A percentile compares a stretch with the other conserved stretches of the same genome.
These are phyloP conservation scores for Callithrix jacchus DNA, from an alignment of 2,113 vertebrate genomes.

Conservation along the genomic window DNA sequence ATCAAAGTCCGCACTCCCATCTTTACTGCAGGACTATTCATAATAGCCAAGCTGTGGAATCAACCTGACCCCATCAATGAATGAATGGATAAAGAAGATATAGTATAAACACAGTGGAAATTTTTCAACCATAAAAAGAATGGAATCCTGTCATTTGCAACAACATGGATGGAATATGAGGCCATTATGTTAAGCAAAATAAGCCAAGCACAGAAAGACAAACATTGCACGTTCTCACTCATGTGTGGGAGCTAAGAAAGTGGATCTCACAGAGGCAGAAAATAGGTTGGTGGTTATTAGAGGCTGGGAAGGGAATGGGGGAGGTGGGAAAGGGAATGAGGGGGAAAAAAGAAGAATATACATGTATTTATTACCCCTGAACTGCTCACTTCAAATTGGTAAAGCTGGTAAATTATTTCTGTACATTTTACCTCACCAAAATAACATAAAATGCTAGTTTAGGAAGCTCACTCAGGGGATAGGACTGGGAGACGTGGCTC, in stretches of 20 bases:
- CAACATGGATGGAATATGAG: neutral
- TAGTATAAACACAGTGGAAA: neutral
- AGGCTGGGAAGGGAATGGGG: neutral
- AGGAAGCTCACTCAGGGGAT: neutral
- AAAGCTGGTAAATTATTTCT: neutral
- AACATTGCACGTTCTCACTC: neutral
- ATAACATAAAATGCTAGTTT: neutral
- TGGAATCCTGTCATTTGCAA: neutral
- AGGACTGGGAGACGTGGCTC: neutral
- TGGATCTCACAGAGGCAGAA: neutral
- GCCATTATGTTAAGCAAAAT: neutral
- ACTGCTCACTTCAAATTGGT: neutral
- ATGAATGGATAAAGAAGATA: neutral
- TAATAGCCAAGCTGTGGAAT: neutral
- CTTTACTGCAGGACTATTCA: neutral
- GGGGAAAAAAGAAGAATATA: neutral
- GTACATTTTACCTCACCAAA: neutral
- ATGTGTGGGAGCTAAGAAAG: neutral
- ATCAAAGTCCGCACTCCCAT: neutral
- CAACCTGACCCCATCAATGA: neutral
- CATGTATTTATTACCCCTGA: neutral
- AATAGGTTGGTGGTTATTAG: neutral
- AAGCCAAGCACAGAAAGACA: neutral
- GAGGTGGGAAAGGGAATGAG: neutral
- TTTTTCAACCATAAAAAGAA: neutral